Base-by-base conservation (phyloP, 2,797 vertebrate genomes). In the Heliangelus exortis region DNA sequence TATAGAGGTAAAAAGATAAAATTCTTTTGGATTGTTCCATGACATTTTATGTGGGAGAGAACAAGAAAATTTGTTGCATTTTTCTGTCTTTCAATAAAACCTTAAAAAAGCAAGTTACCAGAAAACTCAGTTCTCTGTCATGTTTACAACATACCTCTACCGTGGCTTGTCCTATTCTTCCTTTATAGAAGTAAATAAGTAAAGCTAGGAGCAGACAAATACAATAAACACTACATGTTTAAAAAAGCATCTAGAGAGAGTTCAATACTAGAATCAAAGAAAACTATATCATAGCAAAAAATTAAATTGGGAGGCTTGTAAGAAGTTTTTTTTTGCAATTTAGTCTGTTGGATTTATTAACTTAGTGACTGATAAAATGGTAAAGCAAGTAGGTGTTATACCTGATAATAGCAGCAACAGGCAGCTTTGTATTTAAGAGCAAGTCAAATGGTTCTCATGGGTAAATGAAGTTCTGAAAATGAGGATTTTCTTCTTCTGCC, bases 401-500 rank as follows among this genome's bases (percentile, higher is more conserved):
- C n/a, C 59, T 76, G 39, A 74, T 85, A 39, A 39, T 0, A 61
- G 33, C 51, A 66, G 55, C 53, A 59, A 90, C 85, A 82, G 25
- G 31, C 29, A 25, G 34, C 78, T 54, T 85, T n/a, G 15, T 78
- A 43, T 77, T 86, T 81, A 74, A 77, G 82, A 91, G 48, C 34
- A 29, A 51, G 74, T 86, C 39, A 88, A 0, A 68, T 79, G 48
- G 17, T 83, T 87, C 75, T 83, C 43, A 16, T 61, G 79, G 71
- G 67, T 92, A 79, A 87, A 4, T 77, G 87, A n/a, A 36, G 68
- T 82, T 72, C 55, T 74, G 67, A 82, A 90, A 95, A 78, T 1
- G 1, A 79, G 57, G 55, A 48, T 94, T 95, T 94, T 86, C 80
- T 91, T 92, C 41, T 58, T 85, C 25, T 80, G 43, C 31, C 10